A percentile compares a stretch with the other conserved stretches of the same genome.
phyloP scores from a whole-genome alignment of 2,113 vertebrate genomes.

The Pterophyllum scalare region DNA sequence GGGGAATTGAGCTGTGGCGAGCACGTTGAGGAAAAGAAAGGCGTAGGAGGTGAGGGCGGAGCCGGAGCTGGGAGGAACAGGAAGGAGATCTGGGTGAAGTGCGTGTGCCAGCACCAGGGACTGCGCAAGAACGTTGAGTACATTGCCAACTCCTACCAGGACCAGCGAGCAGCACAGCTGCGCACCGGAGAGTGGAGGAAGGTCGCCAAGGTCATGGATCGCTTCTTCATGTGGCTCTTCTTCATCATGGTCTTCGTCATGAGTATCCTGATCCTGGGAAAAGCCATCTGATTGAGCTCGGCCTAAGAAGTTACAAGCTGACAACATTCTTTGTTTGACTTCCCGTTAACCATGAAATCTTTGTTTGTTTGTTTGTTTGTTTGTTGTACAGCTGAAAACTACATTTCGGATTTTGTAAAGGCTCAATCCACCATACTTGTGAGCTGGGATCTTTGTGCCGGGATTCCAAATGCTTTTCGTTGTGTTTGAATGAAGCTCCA shows the following conservation, averaged over 20 bases:
- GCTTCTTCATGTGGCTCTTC: conserved; percentile 93
- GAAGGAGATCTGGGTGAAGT: conserved; percentile 58
- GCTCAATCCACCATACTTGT: not conserved
- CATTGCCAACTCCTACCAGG: conserved; percentile 85
- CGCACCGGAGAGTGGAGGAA: conserved; percentile 87
- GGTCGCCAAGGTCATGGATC: conserved; percentile 91
- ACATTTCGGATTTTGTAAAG: not conserved
- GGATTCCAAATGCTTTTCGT: not conserved
- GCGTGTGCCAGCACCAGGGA: conserved; percentile 79
- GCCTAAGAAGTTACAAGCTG: not conserved
- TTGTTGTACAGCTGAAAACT: not conserved
- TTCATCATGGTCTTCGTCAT: conserved; percentile 92
- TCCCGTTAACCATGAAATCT: not conserved
- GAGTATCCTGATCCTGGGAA: conserved; percentile 88
- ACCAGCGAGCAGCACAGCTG: conserved; percentile 82
- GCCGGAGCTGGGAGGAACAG: not conserved
- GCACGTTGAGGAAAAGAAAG: conserved; percentile 17
- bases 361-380: not conserved
- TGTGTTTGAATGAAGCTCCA: rapidly evolving
- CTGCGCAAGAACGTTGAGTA: conserved; percentile 81
- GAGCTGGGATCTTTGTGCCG: not conserved
- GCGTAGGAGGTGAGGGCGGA: conserved; percentile 14
- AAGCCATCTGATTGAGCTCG: conserved; percentile 80
- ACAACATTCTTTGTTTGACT: not conserved
- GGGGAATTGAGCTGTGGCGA: not conserved